Evolutionary conservation across 2,888 invertebrate genomes (phyloP).

Genomic region (Strigamia maritima): DNA sequence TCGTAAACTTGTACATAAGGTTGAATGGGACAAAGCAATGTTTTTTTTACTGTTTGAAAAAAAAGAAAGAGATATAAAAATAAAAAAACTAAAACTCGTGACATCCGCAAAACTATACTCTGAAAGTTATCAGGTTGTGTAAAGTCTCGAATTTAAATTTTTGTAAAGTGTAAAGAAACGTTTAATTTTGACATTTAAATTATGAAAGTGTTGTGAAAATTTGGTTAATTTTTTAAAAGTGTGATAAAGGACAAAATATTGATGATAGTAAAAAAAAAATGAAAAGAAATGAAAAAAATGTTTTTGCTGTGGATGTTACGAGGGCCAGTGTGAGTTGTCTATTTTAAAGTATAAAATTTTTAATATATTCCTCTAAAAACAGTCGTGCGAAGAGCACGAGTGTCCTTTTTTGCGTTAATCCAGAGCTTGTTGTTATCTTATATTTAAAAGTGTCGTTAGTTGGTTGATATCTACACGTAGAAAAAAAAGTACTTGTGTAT

Average conservation of each 20-base stretch:
- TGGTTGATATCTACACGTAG: conserved; percentile 29
- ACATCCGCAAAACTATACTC: conserved; percentile 22
- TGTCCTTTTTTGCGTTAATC: conserved; percentile 27
- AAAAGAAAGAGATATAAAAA: not conserved
- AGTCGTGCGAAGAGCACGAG: not conserved
- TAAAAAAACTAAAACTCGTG: conserved; percentile 11
- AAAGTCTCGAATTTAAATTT: conserved; percentile 24
- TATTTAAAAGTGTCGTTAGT: conserved; percentile 21
- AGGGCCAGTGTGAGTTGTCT: conserved; percentile 32
- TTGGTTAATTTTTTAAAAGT: not conserved
- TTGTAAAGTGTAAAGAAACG: conserved; percentile 5
- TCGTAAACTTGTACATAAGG: conserved; percentile 21
- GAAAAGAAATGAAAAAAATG: too few species aligned
- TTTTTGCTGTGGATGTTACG: conserved; percentile 23
- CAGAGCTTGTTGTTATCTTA: conserved; percentile 25
- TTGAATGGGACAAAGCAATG: conserved; percentile 21
- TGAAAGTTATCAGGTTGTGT: conserved; percentile 24
- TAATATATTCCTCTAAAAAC: conserved; percentile 26
- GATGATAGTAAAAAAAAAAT: not conserved
- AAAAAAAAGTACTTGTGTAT: not conserved
- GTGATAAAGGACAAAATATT: conserved; percentile 23
- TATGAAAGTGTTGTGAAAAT: conserved; percentile 14
- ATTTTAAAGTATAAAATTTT: conserved; percentile 33
- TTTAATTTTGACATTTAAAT: conserved; percentile 6
- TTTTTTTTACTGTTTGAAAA: conserved; percentile 32